Percentiles rank a stretch among this genome's conserved stretches.
Conservation (phyloP, 37 sponge, comb jelly and placozoan genomes). For the Hexactinellida sp. region DNA sequence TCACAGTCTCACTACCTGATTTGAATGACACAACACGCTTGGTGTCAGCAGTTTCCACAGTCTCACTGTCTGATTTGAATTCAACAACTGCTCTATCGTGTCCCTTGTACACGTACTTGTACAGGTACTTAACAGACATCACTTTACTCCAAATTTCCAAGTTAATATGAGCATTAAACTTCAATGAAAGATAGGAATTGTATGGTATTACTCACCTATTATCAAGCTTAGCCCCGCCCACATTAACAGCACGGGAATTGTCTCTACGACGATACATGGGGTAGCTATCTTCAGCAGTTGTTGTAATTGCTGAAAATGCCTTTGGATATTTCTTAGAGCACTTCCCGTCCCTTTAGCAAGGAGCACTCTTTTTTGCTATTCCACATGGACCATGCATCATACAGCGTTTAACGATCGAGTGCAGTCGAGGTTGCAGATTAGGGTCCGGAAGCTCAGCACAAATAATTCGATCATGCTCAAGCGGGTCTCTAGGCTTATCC, state of each 20-base stretch:
- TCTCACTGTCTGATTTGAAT: not conserved
- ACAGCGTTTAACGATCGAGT: slow-evolving; percentile 2
- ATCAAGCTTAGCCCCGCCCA: too few species aligned
- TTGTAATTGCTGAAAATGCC: slow-evolving; percentile 4
- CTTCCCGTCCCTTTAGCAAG: not conserved
- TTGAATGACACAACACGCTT: too few species aligned
- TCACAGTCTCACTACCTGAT: too few species aligned
- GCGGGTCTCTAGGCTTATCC: not conserved
- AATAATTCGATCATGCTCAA: not conserved
- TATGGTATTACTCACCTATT: too few species aligned
- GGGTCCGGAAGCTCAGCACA: not conserved
- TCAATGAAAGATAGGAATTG: too few species aligned
- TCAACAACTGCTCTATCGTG: too few species aligned
- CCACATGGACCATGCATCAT: slow-evolving; percentile 34
- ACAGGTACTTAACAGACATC: too few species aligned
- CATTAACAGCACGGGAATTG: not conserved
- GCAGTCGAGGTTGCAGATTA: slow-evolving; percentile 3
- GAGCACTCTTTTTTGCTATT: not conserved
- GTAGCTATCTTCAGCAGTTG: slow-evolving; percentile 18
- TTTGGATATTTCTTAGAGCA: slow-evolving; percentile 17
- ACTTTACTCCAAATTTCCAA: too few species aligned
- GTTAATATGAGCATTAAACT: not conserved
- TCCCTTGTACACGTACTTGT: too few species aligned
- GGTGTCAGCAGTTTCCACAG: too few species aligned
- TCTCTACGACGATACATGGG: slow-evolving; percentile 16